Base-by-base conservation (phyloP, 1,140 invertebrate genomes). In the Stenopsyche tienmushanensis region DNA sequence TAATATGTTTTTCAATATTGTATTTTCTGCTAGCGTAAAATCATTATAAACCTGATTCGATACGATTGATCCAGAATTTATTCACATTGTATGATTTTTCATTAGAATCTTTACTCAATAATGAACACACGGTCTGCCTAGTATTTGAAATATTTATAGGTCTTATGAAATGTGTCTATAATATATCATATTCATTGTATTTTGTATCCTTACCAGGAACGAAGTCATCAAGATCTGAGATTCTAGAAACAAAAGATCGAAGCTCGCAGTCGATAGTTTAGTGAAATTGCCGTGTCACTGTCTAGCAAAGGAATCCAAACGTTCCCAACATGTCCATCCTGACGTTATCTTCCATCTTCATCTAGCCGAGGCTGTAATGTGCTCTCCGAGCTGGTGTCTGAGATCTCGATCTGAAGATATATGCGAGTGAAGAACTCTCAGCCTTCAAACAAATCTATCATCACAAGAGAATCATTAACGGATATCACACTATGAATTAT, bases 281-380 rank as follows among this genome's bases (percentile, higher is more conserved):
- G 44, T 47, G 44, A 47, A 47, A 47, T 47, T 15, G 44, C 44
- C 44, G 7, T 47, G 44, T 47, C 44, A 47, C 44, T 34, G 29
- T 47, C 44, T 20, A 7, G 44, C 17, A 15, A 13, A 15, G 44
- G 10, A 47, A 20, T 18, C 5, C 29, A 34, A 34, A 34, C 29
- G 29, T 34, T 34, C 13, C 29, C 29, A 34, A 47, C 44, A 47
- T 47, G 44, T 47, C 44, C 17, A 18, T 47, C 44, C 10, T 47
- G 44, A 47, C 44, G 44, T 18, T 47, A 47, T 47, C 44, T 47
- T 15, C 5, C 44, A 47, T 47, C 17, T 47, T 47, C 44, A 47
- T 47, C 44, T 5, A 18, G 44, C 44, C 44, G 44, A 5, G 44
- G 44, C 44, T 47, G 44, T 47, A 47, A 47, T 47, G 44, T 34